phyloP scores from a whole-genome alignment of 2,888 invertebrate genomes.

The Leucophora obtusa region DNA sequence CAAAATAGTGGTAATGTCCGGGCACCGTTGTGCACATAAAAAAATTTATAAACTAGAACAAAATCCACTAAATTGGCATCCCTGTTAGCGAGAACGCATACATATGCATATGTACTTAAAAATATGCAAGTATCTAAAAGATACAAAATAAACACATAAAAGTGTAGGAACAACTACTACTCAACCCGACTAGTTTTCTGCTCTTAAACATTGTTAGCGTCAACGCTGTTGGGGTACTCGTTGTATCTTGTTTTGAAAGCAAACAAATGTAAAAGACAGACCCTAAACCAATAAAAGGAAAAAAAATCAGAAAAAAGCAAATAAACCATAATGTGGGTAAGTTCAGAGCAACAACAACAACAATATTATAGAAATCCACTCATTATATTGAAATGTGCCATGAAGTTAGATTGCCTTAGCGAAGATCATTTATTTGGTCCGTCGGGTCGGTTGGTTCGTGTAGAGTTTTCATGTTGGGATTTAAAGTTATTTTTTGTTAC shows the following conservation, averaged over 20 bases:
- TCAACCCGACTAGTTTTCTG: conserved; percentile 5
- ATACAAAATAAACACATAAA: conserved; percentile 21
- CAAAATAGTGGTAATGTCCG: no score
- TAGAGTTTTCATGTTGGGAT: conserved; percentile 29
- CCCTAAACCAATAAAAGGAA: conserved; percentile 34
- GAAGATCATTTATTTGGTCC: not conserved
- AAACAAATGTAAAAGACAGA: conserved; percentile 3
- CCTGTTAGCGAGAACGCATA: conserved; percentile 17
- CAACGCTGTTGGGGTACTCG: not conserved
- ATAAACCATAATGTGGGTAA: conserved; percentile 38
- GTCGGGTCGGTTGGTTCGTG: not conserved
- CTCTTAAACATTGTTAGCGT: not conserved
- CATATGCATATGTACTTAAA: not conserved
- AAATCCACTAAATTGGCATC: not conserved
- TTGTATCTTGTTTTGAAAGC: not conserved
- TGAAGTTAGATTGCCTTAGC: conserved; percentile 8
- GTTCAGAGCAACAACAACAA: conserved; percentile 27
- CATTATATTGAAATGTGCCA: conserved; percentile 27
- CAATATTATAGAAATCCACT: conserved; percentile 6
- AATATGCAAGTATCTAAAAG: conserved; percentile 22
- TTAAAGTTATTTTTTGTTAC: conserved; percentile 37
- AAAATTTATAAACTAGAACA: not conserved
- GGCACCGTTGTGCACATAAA: no score
- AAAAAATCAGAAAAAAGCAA: conserved; percentile 25
- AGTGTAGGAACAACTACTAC: conserved; percentile 22